Evolutionary conservation across 2,113 vertebrate genomes (phyloP).

Genomic region (Calidris pygmaea): DNA sequence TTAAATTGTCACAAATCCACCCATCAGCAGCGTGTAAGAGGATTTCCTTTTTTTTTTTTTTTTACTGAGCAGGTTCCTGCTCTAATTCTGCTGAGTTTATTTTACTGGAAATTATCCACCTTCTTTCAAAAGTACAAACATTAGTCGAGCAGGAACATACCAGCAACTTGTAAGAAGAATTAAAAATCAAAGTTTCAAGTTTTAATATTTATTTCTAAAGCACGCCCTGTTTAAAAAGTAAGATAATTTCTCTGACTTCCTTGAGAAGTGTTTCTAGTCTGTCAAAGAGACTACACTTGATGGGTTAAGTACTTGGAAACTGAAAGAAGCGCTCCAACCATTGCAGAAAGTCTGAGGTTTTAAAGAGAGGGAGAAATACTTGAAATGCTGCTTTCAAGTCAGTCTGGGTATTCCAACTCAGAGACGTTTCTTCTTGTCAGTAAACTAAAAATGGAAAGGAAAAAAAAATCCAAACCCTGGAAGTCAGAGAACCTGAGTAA

Average conservation of each 20-base stretch:
- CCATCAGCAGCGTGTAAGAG: not conserved
- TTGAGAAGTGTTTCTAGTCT: not conserved
- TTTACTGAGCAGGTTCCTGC: not conserved
- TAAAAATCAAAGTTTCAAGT: not conserved
- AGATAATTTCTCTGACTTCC: not conserved
- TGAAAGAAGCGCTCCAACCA: not conserved
- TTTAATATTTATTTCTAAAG: not conserved
- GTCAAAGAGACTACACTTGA: not conserved
- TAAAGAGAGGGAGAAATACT: not conserved
- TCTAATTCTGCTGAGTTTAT: not conserved
- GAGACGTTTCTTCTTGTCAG: conserved; percentile 15
- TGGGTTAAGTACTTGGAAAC: not conserved
- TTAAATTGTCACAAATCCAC: not conserved
- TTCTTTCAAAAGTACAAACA: not conserved
- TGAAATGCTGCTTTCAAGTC: not conserved
- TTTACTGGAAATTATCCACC: not conserved
- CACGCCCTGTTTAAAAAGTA: not conserved
- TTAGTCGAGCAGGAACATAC: not conserved
- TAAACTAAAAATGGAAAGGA: conserved; percentile 21
- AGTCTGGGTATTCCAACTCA: not conserved
- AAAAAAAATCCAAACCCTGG: not conserved
- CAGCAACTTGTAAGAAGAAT: not conserved
- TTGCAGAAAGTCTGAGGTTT: not conserved
- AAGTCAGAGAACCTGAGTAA: not conserved
- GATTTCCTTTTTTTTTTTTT: not conserved